Conservation (phyloP, 1,140 invertebrate genomes). For the Colletes gigas region DNA sequence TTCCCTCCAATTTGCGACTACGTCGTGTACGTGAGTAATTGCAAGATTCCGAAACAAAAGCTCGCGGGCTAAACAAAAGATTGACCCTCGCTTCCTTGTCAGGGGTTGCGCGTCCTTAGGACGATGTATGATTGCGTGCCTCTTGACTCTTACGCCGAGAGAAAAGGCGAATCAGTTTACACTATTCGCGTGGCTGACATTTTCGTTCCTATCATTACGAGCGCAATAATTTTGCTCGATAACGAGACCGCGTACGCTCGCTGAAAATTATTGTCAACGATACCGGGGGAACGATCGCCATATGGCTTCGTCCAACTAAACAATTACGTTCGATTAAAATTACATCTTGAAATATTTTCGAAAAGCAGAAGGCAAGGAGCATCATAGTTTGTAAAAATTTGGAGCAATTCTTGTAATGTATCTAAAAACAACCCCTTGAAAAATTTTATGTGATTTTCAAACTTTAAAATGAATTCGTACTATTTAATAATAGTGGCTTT, state of each 20-base stretch:
- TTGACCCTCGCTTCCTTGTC: slow-evolving; percentile 34
- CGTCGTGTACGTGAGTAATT: slow-evolving; percentile 35
- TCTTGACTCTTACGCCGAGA: slow-evolving; percentile 28
- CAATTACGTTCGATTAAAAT: too few relatives aligned
- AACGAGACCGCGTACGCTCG: neutral
- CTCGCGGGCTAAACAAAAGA: slow-evolving; percentile 26
- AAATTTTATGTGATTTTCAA: too few relatives aligned
- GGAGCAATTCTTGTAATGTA: too few relatives aligned
- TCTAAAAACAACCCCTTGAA: too few relatives aligned
- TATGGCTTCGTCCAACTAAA: too few relatives aligned
- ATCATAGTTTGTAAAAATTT: too few relatives aligned
- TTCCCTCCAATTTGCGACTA: slow-evolving; percentile 33
- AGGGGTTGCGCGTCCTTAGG: slow-evolving; percentile 3
- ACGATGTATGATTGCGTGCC: slow-evolving; percentile 43
- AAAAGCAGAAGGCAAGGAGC: too few relatives aligned
- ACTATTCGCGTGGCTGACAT: slow-evolving; percentile 40
- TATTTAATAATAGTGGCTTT: too few relatives aligned
- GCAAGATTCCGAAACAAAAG: slow-evolving; percentile 43
- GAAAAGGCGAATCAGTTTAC: slow-evolving; percentile 38
- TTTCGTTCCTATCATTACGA: slow-evolving; percentile 19
- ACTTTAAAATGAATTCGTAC: too few relatives aligned
- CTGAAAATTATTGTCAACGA: neutral
- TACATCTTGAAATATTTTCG: too few relatives aligned
- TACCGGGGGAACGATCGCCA: too few relatives aligned
- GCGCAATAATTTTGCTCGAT: slow-evolving; percentile 27